These are phyloP conservation scores for Lynx canadensis DNA, from an alignment of 2,113 vertebrate species.

Conservation along the genomic window DNA sequence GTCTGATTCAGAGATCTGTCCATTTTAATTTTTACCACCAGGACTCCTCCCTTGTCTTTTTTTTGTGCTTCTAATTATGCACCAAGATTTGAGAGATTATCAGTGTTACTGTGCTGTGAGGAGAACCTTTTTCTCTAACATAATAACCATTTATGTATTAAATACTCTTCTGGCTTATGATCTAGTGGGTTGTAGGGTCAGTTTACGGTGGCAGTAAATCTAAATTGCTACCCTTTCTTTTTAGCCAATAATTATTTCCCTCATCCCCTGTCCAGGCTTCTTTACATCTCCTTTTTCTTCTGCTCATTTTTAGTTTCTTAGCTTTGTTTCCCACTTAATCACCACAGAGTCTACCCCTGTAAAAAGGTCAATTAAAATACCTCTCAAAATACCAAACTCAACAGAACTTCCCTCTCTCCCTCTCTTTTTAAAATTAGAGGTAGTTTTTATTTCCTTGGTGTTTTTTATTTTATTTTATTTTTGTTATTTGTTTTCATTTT, in stretches of 20 bases:
- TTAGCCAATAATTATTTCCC: not conserved
- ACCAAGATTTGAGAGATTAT: not conserved
- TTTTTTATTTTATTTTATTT: not conserved
- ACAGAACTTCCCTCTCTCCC: not conserved
- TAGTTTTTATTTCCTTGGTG: not conserved
- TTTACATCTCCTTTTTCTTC: not conserved
- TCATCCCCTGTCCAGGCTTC: not conserved
- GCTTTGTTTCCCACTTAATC: not conserved
- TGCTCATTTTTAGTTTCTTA: not conserved
- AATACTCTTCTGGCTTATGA: not conserved
- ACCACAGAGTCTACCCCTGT: not conserved
- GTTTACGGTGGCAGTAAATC: not conserved
- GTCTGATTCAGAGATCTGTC: not conserved
- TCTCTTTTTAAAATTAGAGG: not conserved
- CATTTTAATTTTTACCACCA: not conserved
- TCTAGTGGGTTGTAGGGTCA: not conserved
- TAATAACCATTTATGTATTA: not conserved
- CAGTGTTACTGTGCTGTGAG: not conserved
- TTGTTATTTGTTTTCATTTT: not conserved
- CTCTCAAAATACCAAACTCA: not conserved
- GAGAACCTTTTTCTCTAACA: not conserved
- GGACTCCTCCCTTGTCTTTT: not conserved
- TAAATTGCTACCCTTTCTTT: not conserved
- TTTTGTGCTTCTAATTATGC: not conserved
- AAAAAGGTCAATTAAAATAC: not conserved